A percentile compares a stretch with the other conserved stretches of the same genome.
phyloP scores from a whole-genome alignment of 2,888 invertebrate species.

The Baronia brevicornis region DNA sequence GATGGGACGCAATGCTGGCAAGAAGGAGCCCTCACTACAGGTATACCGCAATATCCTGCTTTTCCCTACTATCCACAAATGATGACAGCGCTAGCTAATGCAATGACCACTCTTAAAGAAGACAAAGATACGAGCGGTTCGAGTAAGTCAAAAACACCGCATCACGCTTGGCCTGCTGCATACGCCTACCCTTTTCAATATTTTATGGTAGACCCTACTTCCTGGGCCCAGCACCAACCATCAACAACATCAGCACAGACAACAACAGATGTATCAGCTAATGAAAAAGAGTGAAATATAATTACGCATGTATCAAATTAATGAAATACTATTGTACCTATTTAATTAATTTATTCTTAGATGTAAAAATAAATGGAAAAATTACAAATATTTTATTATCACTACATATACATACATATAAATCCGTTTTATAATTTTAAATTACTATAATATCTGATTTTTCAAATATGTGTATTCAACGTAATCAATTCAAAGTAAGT shows the following conservation, averaged over 20 bases:
- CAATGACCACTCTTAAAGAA: conserved; percentile 45
- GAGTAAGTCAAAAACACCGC: conserved; percentile 27
- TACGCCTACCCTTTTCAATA: conserved; percentile 60
- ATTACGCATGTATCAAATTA: conserved; percentile 9
- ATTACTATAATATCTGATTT: no score
- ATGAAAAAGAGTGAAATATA: conserved; percentile 16
- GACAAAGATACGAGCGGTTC: conserved; percentile 35
- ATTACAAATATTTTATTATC: no score
- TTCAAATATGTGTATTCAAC: background rate
- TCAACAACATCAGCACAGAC: conserved; percentile 21
- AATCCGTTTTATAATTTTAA: no score
- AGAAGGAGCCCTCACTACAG: conserved; percentile 21
- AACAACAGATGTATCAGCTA: conserved; percentile 24
- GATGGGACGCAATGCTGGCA: conserved; percentile 28
- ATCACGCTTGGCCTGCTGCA: conserved; percentile 45
- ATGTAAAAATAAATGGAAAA: no score
- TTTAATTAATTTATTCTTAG: no score
- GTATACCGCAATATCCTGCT: conserved; percentile 27
- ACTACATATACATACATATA: no score
- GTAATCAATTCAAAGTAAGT: no score
- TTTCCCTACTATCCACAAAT: conserved; percentile 59
- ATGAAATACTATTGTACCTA: conserved; percentile 18
- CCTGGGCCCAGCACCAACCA: conserved; percentile 42
- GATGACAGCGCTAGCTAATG: conserved; percentile 49
- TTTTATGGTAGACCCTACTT: conserved; percentile 52